Base-by-base conservation (phyloP, 2,888 invertebrate species). In the Torymus auratus region DNA sequence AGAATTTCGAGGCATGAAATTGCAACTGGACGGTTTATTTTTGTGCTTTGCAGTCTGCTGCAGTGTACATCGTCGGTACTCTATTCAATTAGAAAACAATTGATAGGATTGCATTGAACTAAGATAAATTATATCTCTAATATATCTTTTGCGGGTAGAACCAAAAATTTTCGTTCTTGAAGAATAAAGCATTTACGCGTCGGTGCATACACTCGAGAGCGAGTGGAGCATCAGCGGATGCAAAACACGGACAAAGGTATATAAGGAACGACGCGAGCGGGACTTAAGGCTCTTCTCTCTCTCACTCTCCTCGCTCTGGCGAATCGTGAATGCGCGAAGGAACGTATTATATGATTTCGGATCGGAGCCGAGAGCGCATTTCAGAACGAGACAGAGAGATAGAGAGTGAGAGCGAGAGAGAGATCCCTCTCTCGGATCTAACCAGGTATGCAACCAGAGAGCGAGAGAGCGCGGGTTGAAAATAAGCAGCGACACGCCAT, bases 401-500 rank as follows among this genome's bases (percentile, higher is more conserved):
- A 64, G 60, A 58, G 61, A 50, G 41, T 11, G 64, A 53, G 20
- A 52, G 58, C 41, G 58, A 20, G 60, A 41, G 50, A 11, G 28
- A 64, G 68, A 75, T 68, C 65, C 74, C 87, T 85, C 86, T 85
- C 87, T 86, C 84, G 86, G 86, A 87, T 89, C 87, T 87, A 88
- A 88, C 87, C 88, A 89, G 89, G 89, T 90, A 89, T 89, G 89
- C 89, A 88, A 86, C 86, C 87, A 87, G 84, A 41, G 41, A 41
- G 41, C 41, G 41, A 87, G 84, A 41, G 41, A 41, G 41, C 41
- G 41, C 85, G 88, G 85, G 86, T 88, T 88, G 89, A 87, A 90
- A 90, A 89, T 90, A 89, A 90, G 89, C 89, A 89, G 87, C 88
- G 89, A 90, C 89, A 88, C 89, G 86, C 89, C 89, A 89, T 88